phyloP scores from a whole-genome alignment of 2,888 invertebrate species.

The Oscheius sp. region DNA sequence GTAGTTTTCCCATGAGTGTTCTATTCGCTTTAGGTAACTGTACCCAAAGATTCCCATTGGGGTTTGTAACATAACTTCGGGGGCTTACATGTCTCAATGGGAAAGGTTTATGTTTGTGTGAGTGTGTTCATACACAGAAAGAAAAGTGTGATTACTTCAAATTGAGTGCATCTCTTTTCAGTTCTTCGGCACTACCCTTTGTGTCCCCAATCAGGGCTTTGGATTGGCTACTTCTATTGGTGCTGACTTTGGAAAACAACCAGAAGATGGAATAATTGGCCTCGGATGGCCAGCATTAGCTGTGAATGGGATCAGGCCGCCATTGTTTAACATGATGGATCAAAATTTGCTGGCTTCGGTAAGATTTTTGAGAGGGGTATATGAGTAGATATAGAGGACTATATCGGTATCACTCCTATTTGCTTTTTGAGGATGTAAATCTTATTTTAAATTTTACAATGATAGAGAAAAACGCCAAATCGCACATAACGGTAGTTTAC shows the following conservation, averaged over 20 bases:
- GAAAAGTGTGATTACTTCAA: neutral
- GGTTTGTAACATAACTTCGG: no score
- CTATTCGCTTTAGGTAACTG: no score
- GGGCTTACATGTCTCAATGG: no score
- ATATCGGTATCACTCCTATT: no score
- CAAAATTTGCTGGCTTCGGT: slow-evolving; percentile 24
- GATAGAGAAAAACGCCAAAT: no score
- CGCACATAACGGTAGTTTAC: no score
- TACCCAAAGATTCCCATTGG: no score
- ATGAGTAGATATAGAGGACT: no score
- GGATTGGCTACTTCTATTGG: slow-evolving; percentile 74
- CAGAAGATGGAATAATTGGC: slow-evolving; percentile 68
- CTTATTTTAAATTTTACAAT: no score
- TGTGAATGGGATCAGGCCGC: slow-evolving; percentile 71
- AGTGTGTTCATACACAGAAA: neutral
- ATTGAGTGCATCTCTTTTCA: slow-evolving; percentile 24
- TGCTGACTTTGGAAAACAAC: slow-evolving; percentile 72
- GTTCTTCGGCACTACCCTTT: slow-evolving; percentile 58
- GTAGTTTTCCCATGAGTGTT: no score
- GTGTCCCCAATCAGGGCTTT: slow-evolving; percentile 72
- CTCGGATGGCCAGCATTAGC: slow-evolving; percentile 72
- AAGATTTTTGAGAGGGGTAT: slow-evolving; percentile 21
- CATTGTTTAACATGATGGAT: slow-evolving; percentile 59
- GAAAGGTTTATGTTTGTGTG: no score
- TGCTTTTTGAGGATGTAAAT: no score